Base-by-base conservation (phyloP, 2,113 vertebrate genomes). In the Antigone vipio region DNA sequence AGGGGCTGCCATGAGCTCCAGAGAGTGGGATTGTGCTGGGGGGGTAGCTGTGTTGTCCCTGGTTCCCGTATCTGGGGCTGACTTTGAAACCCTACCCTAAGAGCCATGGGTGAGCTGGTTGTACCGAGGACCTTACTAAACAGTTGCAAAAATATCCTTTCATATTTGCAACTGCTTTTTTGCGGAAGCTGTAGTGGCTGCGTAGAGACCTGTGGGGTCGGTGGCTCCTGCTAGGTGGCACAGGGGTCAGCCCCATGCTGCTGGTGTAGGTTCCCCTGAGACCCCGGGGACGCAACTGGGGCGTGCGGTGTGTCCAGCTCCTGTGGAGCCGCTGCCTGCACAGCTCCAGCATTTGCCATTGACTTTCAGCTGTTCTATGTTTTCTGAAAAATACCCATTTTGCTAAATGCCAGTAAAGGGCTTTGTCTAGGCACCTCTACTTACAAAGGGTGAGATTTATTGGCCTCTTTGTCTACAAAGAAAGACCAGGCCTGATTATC, bases 361-460 rank as follows among this genome's bases (percentile, higher is more conserved):
- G 78, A 83, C 79, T 93, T 88, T 79, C 92, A 83, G 71, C 68
- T 83, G 88, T 11, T 89, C 91, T 96, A 89, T 97, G 79, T 91
- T 93, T 95, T 85, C 95, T 85, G 66, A 86, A 89, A 97, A 98
- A 96, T 89, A 95, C 60, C 94, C 73, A 77, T 97, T 97, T 97
- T 97, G 93, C 92, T 98, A 98, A 98, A 97, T 96, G 97, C 96
- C 97, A 97, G 97, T 97, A 97, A 98, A 98, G 97, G 96, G 97
- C 96, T 98, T 98, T 98, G 96, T 96, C 58, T 97, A 82, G 96
- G 91, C 95, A 98, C 97, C 97, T 98, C 97, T 97, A 32, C 90
- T 97, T 98, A 95, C 63, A 95, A 97, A 97, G 96, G 95, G 90
- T 97, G 89, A 98, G 98, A 98, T 98, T 98, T 98, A 99, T 98